Base-by-base conservation (phyloP, 2,888 invertebrate species). In the Zele albiditarsus region DNA sequence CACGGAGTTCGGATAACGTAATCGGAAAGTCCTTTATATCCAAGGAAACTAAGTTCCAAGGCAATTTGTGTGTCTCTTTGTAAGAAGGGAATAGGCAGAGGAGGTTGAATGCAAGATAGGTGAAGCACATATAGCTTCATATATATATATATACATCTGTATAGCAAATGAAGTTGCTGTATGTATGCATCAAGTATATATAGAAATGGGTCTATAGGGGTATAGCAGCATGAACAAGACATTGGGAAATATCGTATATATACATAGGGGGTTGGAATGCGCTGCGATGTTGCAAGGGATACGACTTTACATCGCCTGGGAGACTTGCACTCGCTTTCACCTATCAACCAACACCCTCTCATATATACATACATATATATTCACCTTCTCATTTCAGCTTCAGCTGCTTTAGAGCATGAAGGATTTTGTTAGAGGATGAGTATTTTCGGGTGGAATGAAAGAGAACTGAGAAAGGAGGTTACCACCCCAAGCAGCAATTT, bases 21-120 rank as follows among this genome's bases (percentile, higher is more conserved):
- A 88, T 88, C 85, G 85, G 82, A 87, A 87, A 88, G 87, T 88
- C 88, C 86, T 86, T 87, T 87, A 87, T 86, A 86, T 87, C 85
- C 83, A 80, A 78, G 84, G 83, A 88, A 88, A 88, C 88, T 88
- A 85, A 88, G 87, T 88, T 88, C 81, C 85, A 78, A 88, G 87
- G 85, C 88, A 88, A 88, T 88, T 88, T 87, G 86, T 84, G 85
- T 87, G 85, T 87, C 84, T 87, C 88, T 88, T 88, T 88, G 87
- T 86, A 82, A 87, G 84, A 82, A 84, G 53, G 60, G 25, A 74
- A 75, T 76, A 63, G 83, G 80, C 81, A 82, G 71, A 78, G 81
- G 72, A 78, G 81, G 77, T 79, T 77, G 80, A 73, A 76, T 71
- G 70, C 71, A 74, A 77, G 78, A 71, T 71, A 79, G 77, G 78